A percentile compares a stretch with the other conserved stretches of the same genome.
These are phyloP conservation scores for Otis tarda DNA, from an alignment of 2,113 vertebrate species.

Conservation along the genomic window DNA sequence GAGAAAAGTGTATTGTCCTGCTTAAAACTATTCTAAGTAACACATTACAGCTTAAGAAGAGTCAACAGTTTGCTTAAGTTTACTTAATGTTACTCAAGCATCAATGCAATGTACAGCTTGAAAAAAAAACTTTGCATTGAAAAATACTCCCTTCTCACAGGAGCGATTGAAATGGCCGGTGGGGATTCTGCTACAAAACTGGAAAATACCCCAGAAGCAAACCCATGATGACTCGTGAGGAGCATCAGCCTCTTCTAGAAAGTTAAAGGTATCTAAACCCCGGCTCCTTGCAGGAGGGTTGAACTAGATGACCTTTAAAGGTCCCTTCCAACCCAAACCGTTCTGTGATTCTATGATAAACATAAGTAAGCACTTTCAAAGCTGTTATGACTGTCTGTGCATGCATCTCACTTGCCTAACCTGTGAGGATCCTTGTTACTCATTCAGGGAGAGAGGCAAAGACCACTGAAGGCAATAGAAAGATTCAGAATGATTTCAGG, in stretches of 20 bases:
- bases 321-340: no score
- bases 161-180: background rate
- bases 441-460: background rate
- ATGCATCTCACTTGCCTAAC: background rate
- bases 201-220: background rate
- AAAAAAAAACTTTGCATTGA: background rate
- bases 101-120: background rate
- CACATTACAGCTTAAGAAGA: background rate
- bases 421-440: background rate
- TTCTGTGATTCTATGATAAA: background rate
- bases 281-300: no score
- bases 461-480: background rate
- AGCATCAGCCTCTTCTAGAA: background rate
- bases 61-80: background rate
- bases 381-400: background rate
- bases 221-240: fast-evolving
- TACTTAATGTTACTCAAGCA: background rate
- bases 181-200: background rate
- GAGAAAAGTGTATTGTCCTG: background rate
- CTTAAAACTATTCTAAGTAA: background rate
- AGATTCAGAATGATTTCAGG: background rate
- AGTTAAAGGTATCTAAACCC: background rate
- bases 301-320: no score
- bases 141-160: background rate
- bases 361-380: background rate